Base-by-base conservation (phyloP, 1,140 invertebrate genomes). In the Battus philenor region DNA sequence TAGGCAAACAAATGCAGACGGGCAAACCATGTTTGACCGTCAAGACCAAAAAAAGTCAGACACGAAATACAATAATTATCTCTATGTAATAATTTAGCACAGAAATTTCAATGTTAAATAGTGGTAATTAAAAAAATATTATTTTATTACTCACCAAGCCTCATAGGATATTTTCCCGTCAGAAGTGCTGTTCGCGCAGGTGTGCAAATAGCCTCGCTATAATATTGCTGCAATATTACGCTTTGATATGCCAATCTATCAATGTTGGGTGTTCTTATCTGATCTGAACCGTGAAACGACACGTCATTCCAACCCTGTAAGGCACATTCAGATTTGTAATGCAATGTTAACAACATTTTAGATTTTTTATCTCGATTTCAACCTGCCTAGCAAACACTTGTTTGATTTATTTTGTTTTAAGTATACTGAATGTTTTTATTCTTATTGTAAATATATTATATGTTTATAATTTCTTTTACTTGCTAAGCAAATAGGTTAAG, bases 261-360 rank as follows among this genome's bases (percentile, higher is more conserved):
- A 10, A 70, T 44, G 26, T 70, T 70, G 12, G 58, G 60, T 5
- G 63, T 67, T 10, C 41, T 33, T 29, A 67, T 62, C 38, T 97
- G 92, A 50, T 93, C 87, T 0, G 92, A 93, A 1, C 95, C 95
- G 73, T 96, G 95, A 72, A 96, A 96, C 30, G 95, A 93, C 3
- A 97, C 93, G 86, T 97, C 95, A 77, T 95, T 94, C 89, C 93
- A 96, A 7, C 95, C 95, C 94, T 96, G 57, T 7, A 59, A 65
- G 53, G 1, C n/a, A n/a, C n/a, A n/a, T n/a, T n/a, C n/a, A n/a
- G n/a, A n/a, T n/a, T n/a, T n/a, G n/a, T n/a, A n/a, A n/a, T 88
- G 43, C 92, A 88, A 0, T 90, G 90, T 64, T 95, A 95, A 33
- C 83, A 85, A 24, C 78, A 78, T 26, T 85, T 71, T 2, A 95